Evolutionary conservation across 23 tunicate species (phyloP).

Genomic region (Trididemnum nubilum): DNA sequence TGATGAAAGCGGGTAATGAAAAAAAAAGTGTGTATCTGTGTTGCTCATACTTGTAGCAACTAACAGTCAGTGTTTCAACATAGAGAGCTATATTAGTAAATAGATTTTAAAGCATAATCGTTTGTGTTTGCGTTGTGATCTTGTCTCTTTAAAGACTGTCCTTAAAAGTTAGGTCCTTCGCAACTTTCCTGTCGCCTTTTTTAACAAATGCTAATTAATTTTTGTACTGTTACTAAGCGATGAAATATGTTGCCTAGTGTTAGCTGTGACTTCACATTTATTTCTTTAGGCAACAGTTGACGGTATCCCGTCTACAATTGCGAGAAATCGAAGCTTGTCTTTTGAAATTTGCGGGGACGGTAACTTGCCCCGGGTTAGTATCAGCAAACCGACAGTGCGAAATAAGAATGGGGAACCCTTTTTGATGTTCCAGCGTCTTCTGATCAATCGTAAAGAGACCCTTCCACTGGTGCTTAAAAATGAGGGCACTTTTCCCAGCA

Average conservation of each 20-base stretch:
- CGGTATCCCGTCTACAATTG: constrained; percentile 61
- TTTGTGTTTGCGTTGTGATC: too few species aligned
- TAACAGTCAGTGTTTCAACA: too few species aligned
- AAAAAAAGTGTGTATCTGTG: too few species aligned
- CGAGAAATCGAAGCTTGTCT: constrained; percentile 62
- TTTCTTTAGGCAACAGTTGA: constrained; percentile 76
- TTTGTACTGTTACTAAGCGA: too few species aligned
- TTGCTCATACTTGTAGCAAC: too few species aligned
- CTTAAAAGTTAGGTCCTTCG: too few species aligned
- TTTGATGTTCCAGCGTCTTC: constrained; percentile 70
- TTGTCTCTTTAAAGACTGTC: too few species aligned
- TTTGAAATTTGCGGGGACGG: constrained; percentile 96
- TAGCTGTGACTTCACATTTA: neutral
- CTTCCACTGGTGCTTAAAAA: constrained; percentile 74
- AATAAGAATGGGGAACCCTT: constrained; percentile 74
- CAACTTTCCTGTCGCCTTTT: too few species aligned
- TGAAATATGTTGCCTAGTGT: neutral
- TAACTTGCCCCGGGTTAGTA: constrained; percentile 74
- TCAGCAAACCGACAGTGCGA: constrained; percentile 58
- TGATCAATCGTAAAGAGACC: constrained; percentile 43
- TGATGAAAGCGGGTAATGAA: too few species aligned
- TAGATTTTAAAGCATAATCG: too few species aligned
- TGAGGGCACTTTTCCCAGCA: constrained; percentile 82
- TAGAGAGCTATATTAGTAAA: too few species aligned
- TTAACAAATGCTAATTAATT: too few species aligned